A percentile compares a stretch with the other conserved stretches of the same genome.
Evolutionary conservation across 2,113 vertebrate species (phyloP).

Genomic region (Megaceryle torquata): DNA sequence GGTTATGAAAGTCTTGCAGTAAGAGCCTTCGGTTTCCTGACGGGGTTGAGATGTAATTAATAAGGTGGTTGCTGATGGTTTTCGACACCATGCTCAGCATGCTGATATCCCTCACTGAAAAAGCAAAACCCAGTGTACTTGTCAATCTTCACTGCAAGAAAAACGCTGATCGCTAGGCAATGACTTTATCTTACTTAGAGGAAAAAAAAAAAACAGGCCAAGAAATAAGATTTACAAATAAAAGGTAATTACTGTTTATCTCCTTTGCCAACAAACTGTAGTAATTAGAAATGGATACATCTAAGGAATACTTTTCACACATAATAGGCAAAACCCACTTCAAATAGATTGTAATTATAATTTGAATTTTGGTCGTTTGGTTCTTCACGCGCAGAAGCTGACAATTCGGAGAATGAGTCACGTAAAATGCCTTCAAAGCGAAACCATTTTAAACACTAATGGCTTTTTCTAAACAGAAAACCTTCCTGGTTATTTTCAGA

Average conservation of each 20-base stretch:
- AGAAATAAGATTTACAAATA: neutral
- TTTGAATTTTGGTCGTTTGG: neutral
- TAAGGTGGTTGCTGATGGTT: slow-evolving; percentile 68
- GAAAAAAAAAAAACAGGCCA: neutral
- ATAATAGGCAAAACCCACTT: neutral
- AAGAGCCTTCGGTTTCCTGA: slow-evolving; percentile 81
- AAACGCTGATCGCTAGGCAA: neutral
- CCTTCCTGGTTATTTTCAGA: neutral
- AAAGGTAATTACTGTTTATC: neutral
- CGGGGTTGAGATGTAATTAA: slow-evolving; percentile 80
- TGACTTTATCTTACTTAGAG: neutral
- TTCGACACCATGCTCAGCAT: slow-evolving; percentile 88
- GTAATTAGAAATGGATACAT: neutral
- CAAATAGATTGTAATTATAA: neutral
- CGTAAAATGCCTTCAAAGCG: neutral
- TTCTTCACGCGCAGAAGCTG: neutral
- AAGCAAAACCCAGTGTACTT: neutral
- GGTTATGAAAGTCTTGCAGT: slow-evolving; percentile 76
- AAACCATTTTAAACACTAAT: neutral
- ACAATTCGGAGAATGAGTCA: neutral
- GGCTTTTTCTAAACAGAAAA: neutral
- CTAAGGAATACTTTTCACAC: neutral
- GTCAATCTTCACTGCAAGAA: neutral
- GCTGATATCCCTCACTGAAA: slow-evolving; percentile 86
- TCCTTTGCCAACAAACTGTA: neutral